These are phyloP conservation scores for Megalops cyprinoides DNA, from an alignment of 2,797 vertebrate species.

Conservation along the genomic window DNA sequence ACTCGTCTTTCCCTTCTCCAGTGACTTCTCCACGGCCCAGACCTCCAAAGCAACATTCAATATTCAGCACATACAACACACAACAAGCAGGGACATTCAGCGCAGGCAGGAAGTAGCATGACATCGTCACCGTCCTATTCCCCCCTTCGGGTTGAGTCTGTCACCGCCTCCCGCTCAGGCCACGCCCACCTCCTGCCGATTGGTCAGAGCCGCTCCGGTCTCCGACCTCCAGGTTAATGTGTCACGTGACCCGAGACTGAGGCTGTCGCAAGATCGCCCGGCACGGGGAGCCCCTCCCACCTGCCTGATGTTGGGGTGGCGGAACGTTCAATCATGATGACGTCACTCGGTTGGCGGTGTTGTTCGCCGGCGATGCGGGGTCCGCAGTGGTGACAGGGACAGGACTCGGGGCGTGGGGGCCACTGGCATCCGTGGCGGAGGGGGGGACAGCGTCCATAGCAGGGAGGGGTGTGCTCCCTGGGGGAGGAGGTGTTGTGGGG, in stretches of 20 bases:
- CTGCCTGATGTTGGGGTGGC: conserved; percentile 38
- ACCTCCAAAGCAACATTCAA: conserved; percentile 11
- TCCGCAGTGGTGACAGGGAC: conserved; percentile 42
- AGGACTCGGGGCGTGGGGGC: neutral
- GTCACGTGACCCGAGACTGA: neutral
- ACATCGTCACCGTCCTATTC: neutral
- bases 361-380: conserved; percentile 76
- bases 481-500: neutral
- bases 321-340: conserved; percentile 62
- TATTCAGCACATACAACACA: neutral
- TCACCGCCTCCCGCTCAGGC: neutral
- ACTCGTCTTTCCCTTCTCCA: neutral
- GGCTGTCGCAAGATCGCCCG: neutral
- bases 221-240: neutral
- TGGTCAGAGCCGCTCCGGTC: neutral
- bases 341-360: conserved; percentile 76
- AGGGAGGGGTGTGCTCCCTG: neutral
- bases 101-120: neutral
- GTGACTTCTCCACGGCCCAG: neutral
- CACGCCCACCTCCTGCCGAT: neutral
- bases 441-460: neutral
- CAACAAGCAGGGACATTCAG: neutral
- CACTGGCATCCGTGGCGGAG: neutral
- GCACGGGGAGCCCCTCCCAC: conserved; percentile 31
- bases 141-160: neutral